A percentile compares a stretch with the other conserved stretches of the same genome.
Evolutionary conservation across 2,888 invertebrate genomes (phyloP).

Genomic region (Caenorhabditis drosophilae): DNA sequence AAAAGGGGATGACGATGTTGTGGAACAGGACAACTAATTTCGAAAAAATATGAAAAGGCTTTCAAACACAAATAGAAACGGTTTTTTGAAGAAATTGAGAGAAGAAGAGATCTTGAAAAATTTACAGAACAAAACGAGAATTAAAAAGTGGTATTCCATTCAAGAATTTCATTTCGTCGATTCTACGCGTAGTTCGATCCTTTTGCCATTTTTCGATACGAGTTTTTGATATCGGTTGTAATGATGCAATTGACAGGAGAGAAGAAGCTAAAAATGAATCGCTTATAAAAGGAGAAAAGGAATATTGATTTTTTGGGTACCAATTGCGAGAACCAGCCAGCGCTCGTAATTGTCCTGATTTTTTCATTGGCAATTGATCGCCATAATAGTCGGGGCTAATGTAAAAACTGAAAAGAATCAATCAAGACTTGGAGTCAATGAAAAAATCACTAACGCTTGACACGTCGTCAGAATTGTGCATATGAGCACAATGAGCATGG

Average conservation of each 20-base stretch:
- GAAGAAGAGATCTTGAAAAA: too few species aligned
- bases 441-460: conserved; percentile 22
- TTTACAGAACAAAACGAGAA: too few species aligned
- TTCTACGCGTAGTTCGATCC: too few species aligned
- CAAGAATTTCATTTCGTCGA: too few species aligned
- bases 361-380: conserved; percentile 39
- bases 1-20: too few species aligned
- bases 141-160: too few species aligned
- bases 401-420: conserved; percentile 5
- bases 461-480: conserved; percentile 17
- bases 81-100: too few species aligned
- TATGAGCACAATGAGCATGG: conserved; percentile 26
- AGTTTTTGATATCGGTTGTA: conserved; percentile 55
- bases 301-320: conserved; percentile 7
- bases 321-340: conserved; percentile 60
- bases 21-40: too few species aligned
- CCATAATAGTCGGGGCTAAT: conserved; percentile 31
- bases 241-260: conserved; percentile 67
- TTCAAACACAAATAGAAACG: too few species aligned
- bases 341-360: conserved; percentile 47
- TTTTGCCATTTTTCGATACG: conserved; percentile 54
- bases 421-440: background rate
- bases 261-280: conserved; percentile 38
- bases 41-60: too few species aligned
- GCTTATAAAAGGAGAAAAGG: background rate